phyloP scores from a whole-genome alignment of 2,113 vertebrate species.

The Delphinapterus leucas region DNA sequence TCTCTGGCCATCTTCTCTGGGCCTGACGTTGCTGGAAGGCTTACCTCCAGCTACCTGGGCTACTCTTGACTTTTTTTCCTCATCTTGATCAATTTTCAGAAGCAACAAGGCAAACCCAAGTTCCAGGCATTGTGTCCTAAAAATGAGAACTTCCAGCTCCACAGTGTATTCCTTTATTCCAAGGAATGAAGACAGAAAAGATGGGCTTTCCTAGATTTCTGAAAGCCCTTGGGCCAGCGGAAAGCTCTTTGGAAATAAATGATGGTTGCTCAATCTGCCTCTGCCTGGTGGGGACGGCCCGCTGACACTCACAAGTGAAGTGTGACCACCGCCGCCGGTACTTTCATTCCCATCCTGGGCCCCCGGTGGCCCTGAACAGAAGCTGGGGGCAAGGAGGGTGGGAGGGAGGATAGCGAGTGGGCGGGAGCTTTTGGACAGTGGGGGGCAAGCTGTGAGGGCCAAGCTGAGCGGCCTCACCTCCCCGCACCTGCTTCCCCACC shows the following conservation, averaged over 20 bases:
- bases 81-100: neutral
- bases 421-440: neutral
- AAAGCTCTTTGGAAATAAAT: neutral
- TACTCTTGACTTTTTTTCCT: neutral
- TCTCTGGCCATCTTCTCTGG: neutral
- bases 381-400: too few species aligned
- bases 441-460: neutral
- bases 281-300: too few species aligned
- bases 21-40: neutral
- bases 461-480: neutral
- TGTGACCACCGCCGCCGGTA: fast-evolving
- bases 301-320: neutral
- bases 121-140: neutral
- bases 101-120: neutral
- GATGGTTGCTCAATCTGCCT: neutral
- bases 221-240: neutral
- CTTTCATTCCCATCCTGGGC: neutral
- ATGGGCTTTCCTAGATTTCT: neutral
- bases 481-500: neutral
- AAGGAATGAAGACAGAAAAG: neutral
- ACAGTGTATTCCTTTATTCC: neutral
- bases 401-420: neutral
- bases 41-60: neutral
- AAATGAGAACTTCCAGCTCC: neutral
- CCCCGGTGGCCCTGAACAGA: neutral